A percentile compares a stretch with the other conserved stretches of the same genome.
phyloP scores from a whole-genome alignment of 2,888 invertebrate species.

The Griposia aprilina region DNA sequence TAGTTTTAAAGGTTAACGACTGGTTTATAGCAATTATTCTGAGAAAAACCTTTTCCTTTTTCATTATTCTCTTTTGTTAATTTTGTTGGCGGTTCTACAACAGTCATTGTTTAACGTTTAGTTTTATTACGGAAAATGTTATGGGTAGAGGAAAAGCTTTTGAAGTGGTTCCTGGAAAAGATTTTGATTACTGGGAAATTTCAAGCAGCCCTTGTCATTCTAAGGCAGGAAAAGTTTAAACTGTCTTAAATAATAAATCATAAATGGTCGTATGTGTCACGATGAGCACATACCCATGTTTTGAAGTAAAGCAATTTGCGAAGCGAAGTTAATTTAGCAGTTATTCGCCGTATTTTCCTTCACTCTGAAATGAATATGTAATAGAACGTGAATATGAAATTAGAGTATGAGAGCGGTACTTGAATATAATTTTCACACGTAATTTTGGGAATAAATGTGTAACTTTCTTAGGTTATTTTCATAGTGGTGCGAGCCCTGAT shows the following conservation, averaged over 20 bases:
- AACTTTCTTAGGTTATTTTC: slow-evolving; percentile 10
- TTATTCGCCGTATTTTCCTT: slow-evolving; percentile 51
- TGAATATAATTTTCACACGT: slow-evolving; percentile 32
- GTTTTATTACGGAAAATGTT: background rate
- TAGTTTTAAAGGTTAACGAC: slow-evolving; percentile 19
- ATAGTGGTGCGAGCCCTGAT: slow-evolving; percentile 48
- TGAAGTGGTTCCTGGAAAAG: background rate
- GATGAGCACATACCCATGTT: slow-evolving; percentile 23
- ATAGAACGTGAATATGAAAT: slow-evolving; percentile 58
- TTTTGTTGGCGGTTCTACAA: background rate
- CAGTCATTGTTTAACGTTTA: background rate
- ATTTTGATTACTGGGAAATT: background rate
- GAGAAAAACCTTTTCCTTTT: slow-evolving; percentile 10
- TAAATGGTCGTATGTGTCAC: slow-evolving; percentile 25
- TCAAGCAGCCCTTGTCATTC: background rate
- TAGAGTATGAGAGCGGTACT: slow-evolving; percentile 40
- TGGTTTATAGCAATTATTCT: background rate
- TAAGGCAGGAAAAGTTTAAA: background rate
- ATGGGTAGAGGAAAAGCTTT: too few relatives aligned
- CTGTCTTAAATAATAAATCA: background rate
- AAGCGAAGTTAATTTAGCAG: slow-evolving; percentile 42
- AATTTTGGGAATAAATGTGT: slow-evolving; percentile 21
- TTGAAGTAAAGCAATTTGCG: slow-evolving; percentile 47
- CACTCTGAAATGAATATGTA: slow-evolving; percentile 51
- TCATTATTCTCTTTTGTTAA: background rate